Evolutionary conservation across 2,888 invertebrate species (phyloP), one percentile per base, ranked within the genome.

Genomic region (Hypomecis atomaria): DNA sequence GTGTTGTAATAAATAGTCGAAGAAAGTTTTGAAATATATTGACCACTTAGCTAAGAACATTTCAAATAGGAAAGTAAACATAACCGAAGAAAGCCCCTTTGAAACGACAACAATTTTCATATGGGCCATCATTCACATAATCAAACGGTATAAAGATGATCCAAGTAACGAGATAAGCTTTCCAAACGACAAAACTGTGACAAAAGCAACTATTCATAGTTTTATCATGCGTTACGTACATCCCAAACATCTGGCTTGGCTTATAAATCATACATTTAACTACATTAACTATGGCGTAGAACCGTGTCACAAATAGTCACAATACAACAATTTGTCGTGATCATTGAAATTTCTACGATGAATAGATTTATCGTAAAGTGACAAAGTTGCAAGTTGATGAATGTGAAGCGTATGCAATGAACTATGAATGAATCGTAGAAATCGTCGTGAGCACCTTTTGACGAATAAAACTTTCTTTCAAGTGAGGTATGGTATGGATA

Each of bases 401-500:
- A 52, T 52, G 52, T 36, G 36, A 33, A 42, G 33, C 13, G 3
- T 43, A 43, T 23, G 23, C 23, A 23, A 23, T 23, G 59, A 52
- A 52, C 44, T 34, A 62, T 70, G 66, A 69, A 69, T 67, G 70
- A 62, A 67, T 55, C 11, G 45, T 66, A 66, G 65, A 70, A 70
- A 70, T 57, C 67, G 43, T 55, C 48, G 44, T 44, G 56, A 62
- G 62, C 57, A 55, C 53, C 61, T 64, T 59, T 62, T 50, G 45
- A 57, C 54, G 54, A 13, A 55, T 42, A 61, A 52, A 67, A 67
- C 70, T 70, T 70, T 70, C 67, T 64, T 70, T 64, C 64, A 59
- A 56, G 34, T 37, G 36, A 38, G 54, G 23, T 44, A 62, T 55
- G 54, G 23, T 44, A 62, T 55, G 66, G 45, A 38, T 56, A 56